Percentiles rank a stretch among this genome's conserved stretches.
Evolutionary conservation across 2,113 vertebrate species (phyloP).

Genomic region (Loxodonta africana): DNA sequence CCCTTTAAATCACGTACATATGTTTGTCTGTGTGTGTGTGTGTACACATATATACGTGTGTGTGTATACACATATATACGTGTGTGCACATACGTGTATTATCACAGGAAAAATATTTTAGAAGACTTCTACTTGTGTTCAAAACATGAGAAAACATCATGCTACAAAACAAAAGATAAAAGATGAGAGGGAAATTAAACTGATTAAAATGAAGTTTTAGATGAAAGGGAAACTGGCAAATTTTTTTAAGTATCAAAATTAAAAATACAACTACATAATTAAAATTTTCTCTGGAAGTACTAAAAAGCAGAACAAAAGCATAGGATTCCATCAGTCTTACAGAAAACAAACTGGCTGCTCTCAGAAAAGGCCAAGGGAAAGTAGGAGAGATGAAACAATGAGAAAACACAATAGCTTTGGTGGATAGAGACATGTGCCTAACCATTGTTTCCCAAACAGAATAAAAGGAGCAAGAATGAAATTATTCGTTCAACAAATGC

Average conservation of each 20-base stretch:
- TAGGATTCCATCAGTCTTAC: neutral
- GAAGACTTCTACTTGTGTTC: neutral
- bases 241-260: neutral
- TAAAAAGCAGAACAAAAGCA: neutral
- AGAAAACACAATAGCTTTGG: rapidly evolving
- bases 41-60: neutral
- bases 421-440: neutral
- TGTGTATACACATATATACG: neutral
- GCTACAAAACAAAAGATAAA: slow-evolving; percentile 39
- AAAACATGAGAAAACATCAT: slow-evolving; percentile 28
- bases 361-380: neutral
- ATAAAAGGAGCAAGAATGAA: neutral
- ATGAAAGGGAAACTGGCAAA: neutral
- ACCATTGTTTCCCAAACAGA: neutral
- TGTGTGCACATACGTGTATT: neutral
- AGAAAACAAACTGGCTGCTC: neutral
- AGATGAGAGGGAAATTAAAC: neutral
- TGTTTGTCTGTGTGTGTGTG: neutral
- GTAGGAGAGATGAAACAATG: neutral
- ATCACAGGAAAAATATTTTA: neutral
- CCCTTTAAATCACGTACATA: neutral
- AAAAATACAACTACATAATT: neutral
- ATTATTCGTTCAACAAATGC: neutral
- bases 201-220: slow-evolving; percentile 43
- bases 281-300: neutral